Conservation (phyloP, 2,888 invertebrate genomes). For the Perizoma affinitatum region DNA sequence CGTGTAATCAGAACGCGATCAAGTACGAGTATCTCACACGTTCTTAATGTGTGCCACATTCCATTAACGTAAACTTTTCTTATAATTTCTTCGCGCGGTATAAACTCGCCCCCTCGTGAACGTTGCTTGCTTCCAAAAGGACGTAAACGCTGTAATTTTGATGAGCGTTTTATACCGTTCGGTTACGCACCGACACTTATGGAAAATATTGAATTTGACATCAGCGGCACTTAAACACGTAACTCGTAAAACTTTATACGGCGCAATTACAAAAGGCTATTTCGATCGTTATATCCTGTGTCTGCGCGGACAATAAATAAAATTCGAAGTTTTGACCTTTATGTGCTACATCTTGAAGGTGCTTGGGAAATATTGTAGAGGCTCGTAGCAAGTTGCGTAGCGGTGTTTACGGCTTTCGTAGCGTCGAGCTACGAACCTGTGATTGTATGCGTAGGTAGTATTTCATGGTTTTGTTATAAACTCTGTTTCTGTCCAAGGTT, state of each 20-base stretch:
- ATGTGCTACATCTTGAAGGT: slow-evolving; percentile 1
- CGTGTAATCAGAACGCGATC: slow-evolving; percentile 10
- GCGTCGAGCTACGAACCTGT: slow-evolving; percentile 6
- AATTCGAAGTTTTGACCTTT: slow-evolving; percentile 29
- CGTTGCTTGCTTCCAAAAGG: slow-evolving; percentile 8
- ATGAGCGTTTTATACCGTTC: slow-evolving; percentile 20
- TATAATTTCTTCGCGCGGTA: slow-evolving; percentile 16
- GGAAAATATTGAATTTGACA: slow-evolving; percentile 31
- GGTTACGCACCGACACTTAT: slow-evolving; percentile 20
- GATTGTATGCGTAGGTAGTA: too few relatives aligned
- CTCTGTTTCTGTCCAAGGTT: too few relatives aligned
- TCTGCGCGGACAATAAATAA: slow-evolving; percentile 24
- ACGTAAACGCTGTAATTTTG: slow-evolving; percentile 20
- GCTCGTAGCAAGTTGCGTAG: slow-evolving; percentile 16
- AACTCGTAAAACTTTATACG: slow-evolving; percentile 39
- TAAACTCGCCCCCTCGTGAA: slow-evolving; percentile 3
- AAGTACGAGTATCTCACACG: slow-evolving; percentile 16
- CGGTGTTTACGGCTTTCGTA: slow-evolving; percentile 11
- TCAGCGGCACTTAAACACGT: slow-evolving; percentile 26
- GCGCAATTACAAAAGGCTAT: slow-evolving; percentile 32
- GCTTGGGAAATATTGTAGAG: background rate
- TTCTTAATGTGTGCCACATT: slow-evolving; percentile 16
- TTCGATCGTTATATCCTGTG: slow-evolving; percentile 27
- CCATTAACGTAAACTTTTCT: slow-evolving; percentile 10
- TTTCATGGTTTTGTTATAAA: too few relatives aligned